These are phyloP conservation scores for Nomada hirtipes DNA, from an alignment of 2,888 invertebrate species.

Conservation along the genomic window DNA sequence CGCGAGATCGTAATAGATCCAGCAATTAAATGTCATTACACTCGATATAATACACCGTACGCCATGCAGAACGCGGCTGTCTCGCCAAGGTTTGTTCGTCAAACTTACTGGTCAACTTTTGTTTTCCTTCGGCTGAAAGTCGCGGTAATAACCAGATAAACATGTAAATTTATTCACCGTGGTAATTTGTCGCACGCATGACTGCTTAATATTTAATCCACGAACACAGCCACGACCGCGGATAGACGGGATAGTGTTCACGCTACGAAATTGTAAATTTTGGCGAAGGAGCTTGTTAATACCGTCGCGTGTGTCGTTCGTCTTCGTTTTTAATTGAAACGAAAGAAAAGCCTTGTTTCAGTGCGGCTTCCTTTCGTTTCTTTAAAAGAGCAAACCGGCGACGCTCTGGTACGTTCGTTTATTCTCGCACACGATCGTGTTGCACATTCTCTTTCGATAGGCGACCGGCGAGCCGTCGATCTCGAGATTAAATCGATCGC, in stretches of 20 bases:
- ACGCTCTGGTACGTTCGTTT: too few species aligned
- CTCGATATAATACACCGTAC: conserved; percentile 5
- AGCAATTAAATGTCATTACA: conserved; percentile 4
- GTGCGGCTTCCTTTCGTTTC: not conserved
- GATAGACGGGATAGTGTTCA: conserved; percentile 33
- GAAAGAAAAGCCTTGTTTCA: not conserved
- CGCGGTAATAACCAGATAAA: conserved; percentile 61
- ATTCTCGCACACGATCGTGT: too few species aligned
- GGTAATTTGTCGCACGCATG: conserved; percentile 58
- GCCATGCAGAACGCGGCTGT: not conserved
- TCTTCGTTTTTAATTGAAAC: conserved; percentile 7
- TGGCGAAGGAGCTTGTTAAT: conserved; percentile 12
- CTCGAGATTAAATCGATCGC: conserved; percentile 18
- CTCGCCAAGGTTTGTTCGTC: conserved; percentile 9
- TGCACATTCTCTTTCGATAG: not conserved
- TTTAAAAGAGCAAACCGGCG: too few species aligned
- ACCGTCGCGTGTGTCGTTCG: conserved; percentile 17
- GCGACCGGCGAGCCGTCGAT: not conserved
- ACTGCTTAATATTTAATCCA: conserved; percentile 47
- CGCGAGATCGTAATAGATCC: not conserved
- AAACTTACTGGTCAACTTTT: conserved; percentile 17
- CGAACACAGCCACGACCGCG: conserved; percentile 21
- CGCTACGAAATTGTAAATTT: conserved; percentile 41
- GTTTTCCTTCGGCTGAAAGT: conserved; percentile 45
- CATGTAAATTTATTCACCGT: conserved; percentile 63